Base-by-base conservation (phyloP, 2,797 vertebrate species). In the Petrocephalus schoutedeni region DNA sequence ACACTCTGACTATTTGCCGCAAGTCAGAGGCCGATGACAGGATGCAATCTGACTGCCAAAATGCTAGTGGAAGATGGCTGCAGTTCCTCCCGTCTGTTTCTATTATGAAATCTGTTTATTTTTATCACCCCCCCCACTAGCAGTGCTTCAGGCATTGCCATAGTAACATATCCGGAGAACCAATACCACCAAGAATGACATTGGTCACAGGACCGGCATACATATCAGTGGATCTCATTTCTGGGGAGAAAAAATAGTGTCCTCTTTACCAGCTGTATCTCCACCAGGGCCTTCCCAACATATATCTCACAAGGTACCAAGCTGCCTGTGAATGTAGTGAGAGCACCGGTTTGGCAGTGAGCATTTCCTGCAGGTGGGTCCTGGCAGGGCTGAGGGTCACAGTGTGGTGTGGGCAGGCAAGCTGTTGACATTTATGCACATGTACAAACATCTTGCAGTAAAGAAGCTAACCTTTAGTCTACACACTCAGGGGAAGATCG, bases 1-100 rank as follows among this genome's bases (percentile, higher is more conserved):
- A 45, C 16, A 2, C 36, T 45, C 71, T 77, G 71, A 16, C 85
- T 74, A 56, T 87, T 41, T 86, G 59, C 87, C 84, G 88, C 90
- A 90, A 92, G 86, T 91, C 90, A 92, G 88, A 85, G 32, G 61
- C 58, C 58, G 67, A 83, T 90, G 89, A 92, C 89, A 61, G 89
- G 88, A 92, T 90, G 90, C 89, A 89, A 90, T 89, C 58, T 87
- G 87, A 88, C 77, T 74, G 88, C 89, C 89, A 90, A 49, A 84
- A 83, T 53, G 57, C 87, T 61, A 88, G 41, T 10, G 88, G 84
- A 87, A 83, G n/a, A 45, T 87, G 71, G 49, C 64, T 28, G 83
- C 21, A 45, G 86, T 88, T 36, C 56, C 23, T 59, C 57, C 87
- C 49, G 23, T 88, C 41, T 59, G 51, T 77, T 53, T 45, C 23